A percentile compares a stretch with the other conserved stretches of the same genome.
Conservation (phyloP, 2,113 vertebrate genomes). For the Sigmodon hispidus region DNA sequence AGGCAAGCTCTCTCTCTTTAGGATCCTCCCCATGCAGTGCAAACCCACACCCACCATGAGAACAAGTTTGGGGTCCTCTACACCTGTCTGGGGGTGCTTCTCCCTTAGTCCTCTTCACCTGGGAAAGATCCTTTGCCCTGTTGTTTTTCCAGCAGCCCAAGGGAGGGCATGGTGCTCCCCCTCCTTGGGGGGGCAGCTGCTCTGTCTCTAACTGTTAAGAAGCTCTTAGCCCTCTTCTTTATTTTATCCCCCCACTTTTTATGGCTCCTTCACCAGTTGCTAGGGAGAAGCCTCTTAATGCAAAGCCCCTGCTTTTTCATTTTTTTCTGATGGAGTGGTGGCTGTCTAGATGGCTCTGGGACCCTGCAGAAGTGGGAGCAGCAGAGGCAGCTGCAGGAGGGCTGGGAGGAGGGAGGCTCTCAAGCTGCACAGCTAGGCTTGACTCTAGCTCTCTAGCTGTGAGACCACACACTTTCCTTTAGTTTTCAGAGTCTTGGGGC, state of each 20-base stretch:
- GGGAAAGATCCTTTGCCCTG: conserved; percentile 15
- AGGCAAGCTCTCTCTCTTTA: background rate
- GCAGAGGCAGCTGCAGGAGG: background rate
- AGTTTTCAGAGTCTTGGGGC: background rate
- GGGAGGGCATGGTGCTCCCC: conserved; percentile 31
- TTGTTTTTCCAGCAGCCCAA: conserved; percentile 26
- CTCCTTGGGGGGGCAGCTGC: background rate
- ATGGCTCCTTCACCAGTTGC: conserved; percentile 63
- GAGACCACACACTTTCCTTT: background rate
- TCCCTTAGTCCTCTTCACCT: background rate
- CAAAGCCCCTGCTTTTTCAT: background rate
- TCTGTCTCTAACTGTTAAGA: background rate
- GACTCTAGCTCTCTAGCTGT: rapidly evolving
- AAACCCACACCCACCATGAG: background rate
- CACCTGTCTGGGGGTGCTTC: background rate
- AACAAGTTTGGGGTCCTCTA: background rate
- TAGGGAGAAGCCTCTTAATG: conserved; percentile 54
- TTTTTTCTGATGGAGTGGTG: background rate
- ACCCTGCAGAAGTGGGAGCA: background rate
- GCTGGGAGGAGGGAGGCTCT: background rate
- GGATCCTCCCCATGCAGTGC: background rate
- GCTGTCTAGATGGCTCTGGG: background rate
- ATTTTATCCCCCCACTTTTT: background rate
- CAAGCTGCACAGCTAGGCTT: background rate
- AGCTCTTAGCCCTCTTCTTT: background rate